Evolutionary conservation across 2,113 vertebrate species (phyloP).

Genomic region (Tiliqua scincoides): DNA sequence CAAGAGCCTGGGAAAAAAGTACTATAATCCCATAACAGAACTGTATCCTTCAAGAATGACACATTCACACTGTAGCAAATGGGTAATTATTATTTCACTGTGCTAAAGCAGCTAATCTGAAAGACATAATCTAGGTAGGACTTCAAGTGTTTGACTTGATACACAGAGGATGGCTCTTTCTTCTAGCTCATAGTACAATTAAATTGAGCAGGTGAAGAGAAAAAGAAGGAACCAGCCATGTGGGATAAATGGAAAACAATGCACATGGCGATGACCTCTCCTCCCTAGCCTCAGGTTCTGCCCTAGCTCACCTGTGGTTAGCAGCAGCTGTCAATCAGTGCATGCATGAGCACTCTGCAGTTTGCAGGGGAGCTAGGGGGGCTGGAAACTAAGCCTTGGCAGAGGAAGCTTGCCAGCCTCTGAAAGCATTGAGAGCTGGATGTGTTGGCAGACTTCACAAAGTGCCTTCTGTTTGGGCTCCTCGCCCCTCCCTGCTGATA

Average conservation of each 20-base stretch:
- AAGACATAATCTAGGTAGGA: too few species aligned
- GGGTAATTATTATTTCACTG: too few species aligned
- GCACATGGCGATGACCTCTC: neutral
- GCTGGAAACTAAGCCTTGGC: constrained; percentile 69
- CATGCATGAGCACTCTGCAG: constrained; percentile 56
- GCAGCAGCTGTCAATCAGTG: constrained; percentile 16
- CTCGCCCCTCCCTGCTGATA: constrained; percentile 56
- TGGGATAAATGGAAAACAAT: neutral
- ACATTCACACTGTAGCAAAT: neutral
- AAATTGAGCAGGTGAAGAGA: neutral
- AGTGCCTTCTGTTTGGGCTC: constrained; percentile 72
- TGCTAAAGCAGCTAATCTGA: too few species aligned
- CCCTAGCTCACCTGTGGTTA: neutral
- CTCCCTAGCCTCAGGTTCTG: neutral
- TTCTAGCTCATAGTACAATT: neutral
- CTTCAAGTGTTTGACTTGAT: too few species aligned
- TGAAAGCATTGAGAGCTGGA: constrained; percentile 64
- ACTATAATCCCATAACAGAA: neutral
- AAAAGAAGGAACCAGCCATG: rapidly evolving
- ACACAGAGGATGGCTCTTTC: neutral
- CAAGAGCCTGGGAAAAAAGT: neutral
- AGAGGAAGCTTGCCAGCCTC: constrained; percentile 71
- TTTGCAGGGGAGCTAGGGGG: constrained; percentile 59
- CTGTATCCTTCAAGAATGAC: neutral
- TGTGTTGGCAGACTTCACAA: constrained; percentile 77